phyloP scores from a whole-genome alignment of 2,888 invertebrate genomes.

The Papilio demoleus region DNA sequence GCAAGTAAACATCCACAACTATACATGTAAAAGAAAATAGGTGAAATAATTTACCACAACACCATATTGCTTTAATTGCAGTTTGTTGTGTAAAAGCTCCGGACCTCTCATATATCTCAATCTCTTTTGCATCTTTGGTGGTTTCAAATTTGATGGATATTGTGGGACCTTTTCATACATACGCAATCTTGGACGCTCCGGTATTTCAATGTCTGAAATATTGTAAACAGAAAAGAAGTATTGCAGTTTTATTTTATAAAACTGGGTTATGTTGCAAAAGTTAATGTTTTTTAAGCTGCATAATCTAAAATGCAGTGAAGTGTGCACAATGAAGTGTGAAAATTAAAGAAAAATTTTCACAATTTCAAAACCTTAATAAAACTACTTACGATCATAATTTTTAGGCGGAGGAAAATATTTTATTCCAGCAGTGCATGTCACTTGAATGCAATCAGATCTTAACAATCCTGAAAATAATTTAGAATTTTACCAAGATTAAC shows the following conservation, averaged over 20 bases:
- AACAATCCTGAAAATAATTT: conserved; percentile 59
- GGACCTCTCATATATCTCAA: conserved; percentile 95
- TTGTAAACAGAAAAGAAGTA: conserved; percentile 5
- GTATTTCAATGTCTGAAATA: conserved; percentile 87
- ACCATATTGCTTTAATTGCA: conserved; percentile 96
- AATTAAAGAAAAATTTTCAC: too few species aligned
- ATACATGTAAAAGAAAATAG: too few species aligned
- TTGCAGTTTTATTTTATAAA: too few species aligned
- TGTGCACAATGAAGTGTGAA: too few species aligned
- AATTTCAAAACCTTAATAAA: too few species aligned
- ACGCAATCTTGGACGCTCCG: conserved; percentile 87
- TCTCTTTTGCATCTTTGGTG: conserved; percentile 93
- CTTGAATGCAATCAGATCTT: conserved; percentile 59
- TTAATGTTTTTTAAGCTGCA: too few species aligned
- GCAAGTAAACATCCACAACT: too few species aligned
- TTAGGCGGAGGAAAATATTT: conserved; percentile 88
- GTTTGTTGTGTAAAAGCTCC: conserved; percentile 91
- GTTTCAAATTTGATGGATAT: conserved; percentile 85
- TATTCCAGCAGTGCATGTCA: conserved; percentile 77
- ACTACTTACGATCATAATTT: conserved; percentile 85
- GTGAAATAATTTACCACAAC: conserved; percentile 92
- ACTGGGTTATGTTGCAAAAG: too few species aligned
- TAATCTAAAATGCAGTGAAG: too few species aligned
- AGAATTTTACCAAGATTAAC: conserved; percentile 3
- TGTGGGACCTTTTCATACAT: conserved; percentile 89